Base-by-base conservation (phyloP, 2,888 invertebrate species). In the Cataglyphis altisquamis region DNA sequence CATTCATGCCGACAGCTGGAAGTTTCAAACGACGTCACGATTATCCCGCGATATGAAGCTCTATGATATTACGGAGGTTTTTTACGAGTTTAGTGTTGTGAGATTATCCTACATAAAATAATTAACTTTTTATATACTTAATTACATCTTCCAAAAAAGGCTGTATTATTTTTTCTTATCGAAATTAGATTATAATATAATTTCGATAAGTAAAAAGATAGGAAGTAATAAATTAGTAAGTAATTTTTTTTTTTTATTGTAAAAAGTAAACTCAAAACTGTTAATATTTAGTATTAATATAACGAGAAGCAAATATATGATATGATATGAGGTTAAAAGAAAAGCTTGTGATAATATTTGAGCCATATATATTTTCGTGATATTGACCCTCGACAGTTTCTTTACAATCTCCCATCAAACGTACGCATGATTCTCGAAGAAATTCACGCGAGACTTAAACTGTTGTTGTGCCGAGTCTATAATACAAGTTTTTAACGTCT, bases 1-100 rank as follows among this genome's bases (percentile, higher is more conserved):
- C 87, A 90, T 91, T 89, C 91, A 89, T 87, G 73, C 81, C 81
- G 82, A 86, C 84, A 86, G 87, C 87, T 88, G 67, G 89, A 89
- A 86, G 89, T 88, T 91, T 89, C 87, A 82, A 90, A 86, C 83
- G 85, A 88, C 86, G 84, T 90, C 83, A 82, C 78, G 78, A 52
- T 70, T 82, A 80, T 32, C 64, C 81, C 73, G 84, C 64, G 77
- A 60, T 68, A 75, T 68, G 32, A 36, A 63, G 66, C 73, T 82
- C 12, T 77, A 41, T 66, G 68, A 57, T 64, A 80, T 62, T 74
- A 55, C 55, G 62, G 80, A 89, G 84, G 1, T 6, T 66, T 55
- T 52, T 52, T 52, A 52, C 8, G 18, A 45, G 45, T 2, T 18
- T 73, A 3, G 15, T 12, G 45, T 60, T 55, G 12, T 12, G 25